Base-by-base conservation (phyloP, 2,113 vertebrate genomes). In the Corapipo altera region DNA sequence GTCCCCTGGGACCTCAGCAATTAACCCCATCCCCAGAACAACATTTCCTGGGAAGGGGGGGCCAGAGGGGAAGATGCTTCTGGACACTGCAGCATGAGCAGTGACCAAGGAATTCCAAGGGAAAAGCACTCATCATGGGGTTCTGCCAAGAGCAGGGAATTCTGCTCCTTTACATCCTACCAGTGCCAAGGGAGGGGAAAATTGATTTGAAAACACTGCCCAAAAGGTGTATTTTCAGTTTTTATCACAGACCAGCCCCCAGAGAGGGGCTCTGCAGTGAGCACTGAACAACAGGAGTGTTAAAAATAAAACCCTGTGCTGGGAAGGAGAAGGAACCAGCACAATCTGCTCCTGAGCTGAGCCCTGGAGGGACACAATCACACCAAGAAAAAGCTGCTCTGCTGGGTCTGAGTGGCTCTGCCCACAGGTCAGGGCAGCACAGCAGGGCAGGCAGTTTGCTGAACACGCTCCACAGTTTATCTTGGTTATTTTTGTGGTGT, bases 21-120 rank as follows among this genome's bases (percentile, higher is more conserved):
- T 32, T 49, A 85, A 49, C 67, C 57, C 15, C 64, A 43, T 0
- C 23, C 85, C 0, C 0, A 8, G 48, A 76, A 83, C 1, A 3
- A 7, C 73, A 78, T 1, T 35, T 26, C 61, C 69, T 64, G 61
- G 55, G 54, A 71, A 64, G 55, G 51, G 0, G 12, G 22, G 85
- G 49, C 46, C 83, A 62, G 51, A 88, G 92, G 37, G n/a, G 28
- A 18, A 62, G 46, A 76, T 33, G 66, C 26, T 66, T 73, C 71
- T 61, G 83, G 48, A 59, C 27, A 43, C 59, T 43, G 75, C 30
- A 44, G 46, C 74, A 78, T 12, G 66, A 66, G 35, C 39, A 71
- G 35, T 2, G 7, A 67, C 44, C 44, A 67, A 35, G 51, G 71
- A 52, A 59, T 32, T 58, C 44, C 41, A 52, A 76, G 33, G 32